Evolutionary conservation across 2,888 invertebrate genomes (phyloP), one percentile per base, ranked within the genome.

Genomic region (Buathra laborator): DNA sequence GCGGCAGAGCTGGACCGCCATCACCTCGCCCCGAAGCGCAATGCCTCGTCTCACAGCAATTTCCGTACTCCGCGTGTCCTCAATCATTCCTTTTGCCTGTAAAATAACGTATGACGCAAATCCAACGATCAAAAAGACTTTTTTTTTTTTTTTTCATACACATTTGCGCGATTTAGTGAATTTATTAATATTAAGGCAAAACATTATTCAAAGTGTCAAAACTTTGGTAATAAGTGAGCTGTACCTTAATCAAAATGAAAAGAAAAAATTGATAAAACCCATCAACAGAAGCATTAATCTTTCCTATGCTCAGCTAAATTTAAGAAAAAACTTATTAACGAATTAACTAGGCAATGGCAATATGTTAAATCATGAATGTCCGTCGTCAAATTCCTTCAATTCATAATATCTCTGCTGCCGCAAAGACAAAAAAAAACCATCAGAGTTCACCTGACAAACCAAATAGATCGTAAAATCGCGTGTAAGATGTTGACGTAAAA

Each of bases 31-130:
- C 19, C 37, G 37, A 37, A 43, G 29, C 43, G 48, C 74, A 46
- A 3, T 62, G 59, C 32, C 10, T 56, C 56, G 56, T 4, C 56
- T 62, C 74, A 0, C 48, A 74, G 29, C 48, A 74, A 64, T 74
- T 74, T 64, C 5, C 24, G 64, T 62, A 74, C 64, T n/a, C 74
- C 0, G 16, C 12, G 48, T 64, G 46, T 19, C 67, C 67, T 43
- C 67, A 19, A 10, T 19, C 19, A 44, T 67, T 67, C 44, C 7
- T 46, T 24, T 67, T 67, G 44, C 46, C 46, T 46, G 44, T 46
- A 44, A 67, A 67, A 67, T 44, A 5, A 12, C 67, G 67, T 37
- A 64, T 68, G 51, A 68, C 51, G 51, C 77, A 64, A 46, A 48
- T 67, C 51, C 77, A 14, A 44, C 37, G 10, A 44, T 16, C 16